Evolutionary conservation across 2,888 invertebrate species (phyloP), one percentile per base, ranked within the genome.

Genomic region (Gerris lacustris): DNA sequence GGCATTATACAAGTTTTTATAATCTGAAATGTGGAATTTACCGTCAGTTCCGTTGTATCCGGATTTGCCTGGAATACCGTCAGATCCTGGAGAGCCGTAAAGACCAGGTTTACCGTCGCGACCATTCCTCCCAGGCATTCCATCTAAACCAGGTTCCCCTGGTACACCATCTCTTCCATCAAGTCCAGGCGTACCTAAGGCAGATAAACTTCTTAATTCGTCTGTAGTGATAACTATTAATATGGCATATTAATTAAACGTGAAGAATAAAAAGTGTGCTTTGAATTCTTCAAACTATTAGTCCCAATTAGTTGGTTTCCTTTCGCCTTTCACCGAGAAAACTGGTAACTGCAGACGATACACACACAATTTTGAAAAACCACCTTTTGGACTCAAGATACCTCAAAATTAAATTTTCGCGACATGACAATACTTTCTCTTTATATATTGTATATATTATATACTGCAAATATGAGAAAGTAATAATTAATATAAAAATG

Each of bases 141-240:
- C 95, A 77, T 92, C 92, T 55, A 94, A 81, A 0, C 95, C 94
- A 0, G 94, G 94, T 77, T 93, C 93, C 0, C 95, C 95, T 0
- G 94, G 94, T 0, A 94, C 87, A 5, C 94, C 94, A 76, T 94
- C 93, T 70, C 92, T 83, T 0, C 94, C 95, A 77, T 95, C 94
- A 1, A 94, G 80, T 0, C 92, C 92, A 0, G 87, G 84, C 0
- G 86, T 84, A 9, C 88, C 88, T 0, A 85, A 1, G 79, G 11
- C 86, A 66, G 18, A 15, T 7, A 31, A 31, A 31, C 31, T 31
- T 31, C 31, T 31, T 31, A 31, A 31, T 31, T 31, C 4, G 1
- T 31, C 31, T 31, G 31, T 31, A 43, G 6, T 11, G 45, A 45
- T 2, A 68, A 4, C 44, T 66, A 63, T 55, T 44, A 9, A 44